phyloP scores from a whole-genome alignment of 2,888 invertebrate genomes.

The Dexiosoma caninum region DNA sequence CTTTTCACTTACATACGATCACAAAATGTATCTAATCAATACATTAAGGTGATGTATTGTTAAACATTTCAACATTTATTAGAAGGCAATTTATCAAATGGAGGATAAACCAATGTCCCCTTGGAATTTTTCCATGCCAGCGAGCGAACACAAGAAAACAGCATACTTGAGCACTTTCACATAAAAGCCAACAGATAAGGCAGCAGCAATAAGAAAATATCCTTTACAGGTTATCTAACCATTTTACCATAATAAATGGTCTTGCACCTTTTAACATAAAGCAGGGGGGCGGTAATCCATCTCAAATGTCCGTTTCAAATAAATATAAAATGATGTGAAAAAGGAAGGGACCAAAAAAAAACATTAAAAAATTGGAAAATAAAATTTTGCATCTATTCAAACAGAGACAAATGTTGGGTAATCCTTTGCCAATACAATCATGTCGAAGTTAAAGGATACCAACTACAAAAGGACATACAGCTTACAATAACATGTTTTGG shows the following conservation, averaged over 20 bases:
- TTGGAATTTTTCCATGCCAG: constrained; percentile 39
- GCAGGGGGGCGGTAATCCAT: constrained; percentile 65
- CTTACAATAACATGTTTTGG: not conserved
- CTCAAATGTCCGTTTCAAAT: constrained; percentile 66
- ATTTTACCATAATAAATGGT: constrained; percentile 59
- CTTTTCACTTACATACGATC: not conserved
- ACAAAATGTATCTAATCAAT: constrained; percentile 15
- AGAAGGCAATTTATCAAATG: constrained; percentile 63
- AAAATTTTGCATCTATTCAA: constrained; percentile 26
- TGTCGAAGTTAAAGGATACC: constrained; percentile 14
- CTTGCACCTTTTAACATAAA: constrained; percentile 56
- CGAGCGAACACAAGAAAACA: not conserved
- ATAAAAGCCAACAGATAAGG: constrained; percentile 32
- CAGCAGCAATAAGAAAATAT: not conserved
- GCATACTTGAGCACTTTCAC: not conserved
- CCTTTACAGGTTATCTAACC: constrained; percentile 34
- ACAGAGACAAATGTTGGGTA: constrained; percentile 55
- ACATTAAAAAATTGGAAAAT: not conserved
- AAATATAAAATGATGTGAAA: constrained; percentile 63
- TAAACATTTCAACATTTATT: constrained; percentile 64
- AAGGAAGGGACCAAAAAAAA: no score
- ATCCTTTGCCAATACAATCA: constrained; percentile 51
- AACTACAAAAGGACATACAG: constrained; percentile 24
- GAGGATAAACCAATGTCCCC: constrained; percentile 60
- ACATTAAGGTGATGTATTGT: constrained; percentile 53